Conservation (phyloP, 2,113 vertebrate genomes). For the Macaca mulatta region DNA sequence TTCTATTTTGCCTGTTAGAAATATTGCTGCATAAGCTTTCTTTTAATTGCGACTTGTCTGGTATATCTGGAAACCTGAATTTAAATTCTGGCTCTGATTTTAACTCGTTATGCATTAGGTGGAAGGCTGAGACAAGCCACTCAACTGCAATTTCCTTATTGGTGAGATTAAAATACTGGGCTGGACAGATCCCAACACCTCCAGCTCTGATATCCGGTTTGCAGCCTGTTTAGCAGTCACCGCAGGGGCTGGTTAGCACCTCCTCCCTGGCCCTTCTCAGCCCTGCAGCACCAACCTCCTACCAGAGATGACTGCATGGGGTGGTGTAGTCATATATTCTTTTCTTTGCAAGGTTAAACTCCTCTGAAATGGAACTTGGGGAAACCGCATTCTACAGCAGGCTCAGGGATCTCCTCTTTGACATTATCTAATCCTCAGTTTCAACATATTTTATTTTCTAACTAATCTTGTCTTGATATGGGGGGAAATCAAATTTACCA, state of each 20-base stretch:
- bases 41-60: too few relatives aligned
- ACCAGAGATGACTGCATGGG: not conserved
- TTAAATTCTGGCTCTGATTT: not conserved
- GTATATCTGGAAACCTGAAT: not conserved
- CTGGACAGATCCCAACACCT: rapidly evolving
- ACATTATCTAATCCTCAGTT: not conserved
- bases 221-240: not conserved
- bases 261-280: rapidly evolving
- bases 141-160: not conserved
- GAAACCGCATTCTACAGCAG: not conserved
- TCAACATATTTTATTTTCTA: not conserved
- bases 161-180: not conserved
- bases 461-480: not conserved
- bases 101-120: not conserved
- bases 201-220: not conserved
- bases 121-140: not conserved
- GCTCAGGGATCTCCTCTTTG: not conserved
- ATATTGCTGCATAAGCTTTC: too few relatives aligned
- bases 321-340: rapidly evolving
- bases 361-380: not conserved
- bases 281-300: too few relatives aligned
- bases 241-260: too few relatives aligned
- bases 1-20: too few relatives aligned
- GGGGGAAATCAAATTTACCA: not conserved
- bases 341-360: not conserved